Conservation (phyloP, 2,797 vertebrate species). For the Selene dorsalis region DNA sequence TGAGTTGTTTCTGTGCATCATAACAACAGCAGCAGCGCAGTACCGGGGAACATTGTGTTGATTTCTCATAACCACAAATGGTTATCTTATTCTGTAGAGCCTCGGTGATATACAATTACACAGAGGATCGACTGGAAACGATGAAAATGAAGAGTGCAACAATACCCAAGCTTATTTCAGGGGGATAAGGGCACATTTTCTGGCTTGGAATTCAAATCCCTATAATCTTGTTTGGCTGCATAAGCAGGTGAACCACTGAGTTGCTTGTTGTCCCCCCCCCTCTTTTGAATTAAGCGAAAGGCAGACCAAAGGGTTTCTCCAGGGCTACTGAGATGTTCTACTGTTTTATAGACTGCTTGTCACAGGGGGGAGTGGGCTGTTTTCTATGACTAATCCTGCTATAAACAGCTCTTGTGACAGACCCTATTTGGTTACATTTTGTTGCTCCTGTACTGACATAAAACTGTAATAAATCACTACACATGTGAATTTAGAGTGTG, state of each 20-base stretch:
- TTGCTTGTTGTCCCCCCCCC: conserved; percentile 3
- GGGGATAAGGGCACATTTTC: conserved; percentile 37
- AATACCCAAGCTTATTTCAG: conserved; percentile 61
- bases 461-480: conserved; percentile 49
- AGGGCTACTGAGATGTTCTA: conserved; percentile 61
- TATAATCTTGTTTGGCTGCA: conserved; percentile 68
- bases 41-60: conserved; percentile 15
- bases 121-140: conserved; percentile 48
- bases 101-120: conserved; percentile 49
- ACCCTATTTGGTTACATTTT: conserved; percentile 69
- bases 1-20: conserved; percentile 13
- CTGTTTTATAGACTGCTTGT: conserved; percentile 73
- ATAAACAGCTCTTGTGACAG: conserved; percentile 80
- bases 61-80: conserved; percentile 41
- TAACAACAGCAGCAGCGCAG: conserved; percentile 24
- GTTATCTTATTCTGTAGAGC: conserved; percentile 40
- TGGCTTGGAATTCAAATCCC: conserved; percentile 58
- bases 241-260: conserved; percentile 32
- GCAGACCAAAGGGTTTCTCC: conserved; percentile 57
- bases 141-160: conserved; percentile 61
- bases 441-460: conserved; percentile 45
- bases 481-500: conserved; percentile 25
- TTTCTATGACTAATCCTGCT: conserved; percentile 81
- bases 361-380: conserved; percentile 72
- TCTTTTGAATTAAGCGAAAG: conserved; percentile 39